These are phyloP conservation scores for Anarhynchus alexandrinus DNA, from an alignment of 2,113 vertebrate species.

Conservation along the genomic window DNA sequence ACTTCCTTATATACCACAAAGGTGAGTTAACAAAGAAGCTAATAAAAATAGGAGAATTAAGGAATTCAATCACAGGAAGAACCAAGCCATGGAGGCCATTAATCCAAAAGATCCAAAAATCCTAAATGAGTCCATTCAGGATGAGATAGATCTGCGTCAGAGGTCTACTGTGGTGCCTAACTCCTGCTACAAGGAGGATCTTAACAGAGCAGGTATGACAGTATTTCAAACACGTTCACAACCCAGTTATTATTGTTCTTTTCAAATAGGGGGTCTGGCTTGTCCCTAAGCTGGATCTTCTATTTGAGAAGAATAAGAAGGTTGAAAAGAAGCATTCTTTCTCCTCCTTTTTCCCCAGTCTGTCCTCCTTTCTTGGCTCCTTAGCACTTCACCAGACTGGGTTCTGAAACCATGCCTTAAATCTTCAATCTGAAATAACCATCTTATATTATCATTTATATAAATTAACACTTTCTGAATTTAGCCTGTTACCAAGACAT, in stretches of 20 bases:
- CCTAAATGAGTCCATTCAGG: neutral
- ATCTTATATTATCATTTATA: neutral
- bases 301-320: neutral
- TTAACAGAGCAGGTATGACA: neutral
- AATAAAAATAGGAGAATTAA: neutral
- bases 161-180: neutral
- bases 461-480: neutral
- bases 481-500: neutral
- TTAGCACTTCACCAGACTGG: neutral
- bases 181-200: neutral
- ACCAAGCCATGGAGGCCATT: neutral
- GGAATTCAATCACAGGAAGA: neutral
- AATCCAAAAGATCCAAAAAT: neutral
- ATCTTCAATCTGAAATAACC: neutral
- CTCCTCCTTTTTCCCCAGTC: neutral
- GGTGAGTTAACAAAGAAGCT: neutral
- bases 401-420: neutral
- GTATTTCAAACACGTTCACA: neutral
- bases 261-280: neutral
- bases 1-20: neutral
- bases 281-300: neutral
- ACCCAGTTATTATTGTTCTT: neutral
- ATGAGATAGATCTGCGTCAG: fast-evolving
- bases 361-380: neutral
- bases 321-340: neutral